Evolutionary conservation across 1,140 invertebrate species (phyloP).

Genomic region (Diorhabda elongata): DNA sequence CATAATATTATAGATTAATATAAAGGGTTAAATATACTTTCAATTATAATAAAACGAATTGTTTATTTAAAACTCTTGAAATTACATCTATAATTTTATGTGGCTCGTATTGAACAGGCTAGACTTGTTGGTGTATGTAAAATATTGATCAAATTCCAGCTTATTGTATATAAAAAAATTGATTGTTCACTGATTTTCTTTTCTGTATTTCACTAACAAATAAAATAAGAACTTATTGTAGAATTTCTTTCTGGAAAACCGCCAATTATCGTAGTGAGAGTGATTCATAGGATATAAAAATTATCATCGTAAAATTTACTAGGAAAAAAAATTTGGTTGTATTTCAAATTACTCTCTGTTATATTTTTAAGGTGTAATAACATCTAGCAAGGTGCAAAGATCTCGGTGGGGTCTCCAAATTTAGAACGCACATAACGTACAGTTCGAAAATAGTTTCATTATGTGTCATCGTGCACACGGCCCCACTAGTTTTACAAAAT

Average conservation of each 20-base stretch:
- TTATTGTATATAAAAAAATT: constrained; percentile 10
- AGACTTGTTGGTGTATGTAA: constrained; percentile 20
- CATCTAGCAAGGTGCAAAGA: constrained; percentile 28
- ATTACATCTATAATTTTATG: constrained; percentile 22
- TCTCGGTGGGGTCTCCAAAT: constrained; percentile 36
- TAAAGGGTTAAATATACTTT: not conserved
- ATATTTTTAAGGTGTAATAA: constrained; percentile 9
- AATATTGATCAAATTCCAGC: constrained; percentile 30
- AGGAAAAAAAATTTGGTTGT: not conserved
- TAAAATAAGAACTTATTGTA: no score
- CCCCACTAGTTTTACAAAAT: constrained; percentile 22
- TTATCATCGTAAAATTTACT: not conserved
- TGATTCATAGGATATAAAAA: no score
- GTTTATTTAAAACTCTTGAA: not conserved
- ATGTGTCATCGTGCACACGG: constrained; percentile 43
- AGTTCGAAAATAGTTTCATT: constrained; percentile 42
- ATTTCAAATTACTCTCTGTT: not conserved
- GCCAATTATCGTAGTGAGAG: no score
- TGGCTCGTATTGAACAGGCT: constrained; percentile 29
- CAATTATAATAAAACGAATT: not conserved
- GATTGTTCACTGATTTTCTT: no score
- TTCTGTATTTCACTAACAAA: no score
- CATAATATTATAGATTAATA: constrained; percentile 5
- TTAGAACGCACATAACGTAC: constrained; percentile 39
- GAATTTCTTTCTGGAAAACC: no score